Evolutionary conservation across 2,888 invertebrate genomes (phyloP).

Genomic region (Kuschelorhynchus macadamiae): DNA sequence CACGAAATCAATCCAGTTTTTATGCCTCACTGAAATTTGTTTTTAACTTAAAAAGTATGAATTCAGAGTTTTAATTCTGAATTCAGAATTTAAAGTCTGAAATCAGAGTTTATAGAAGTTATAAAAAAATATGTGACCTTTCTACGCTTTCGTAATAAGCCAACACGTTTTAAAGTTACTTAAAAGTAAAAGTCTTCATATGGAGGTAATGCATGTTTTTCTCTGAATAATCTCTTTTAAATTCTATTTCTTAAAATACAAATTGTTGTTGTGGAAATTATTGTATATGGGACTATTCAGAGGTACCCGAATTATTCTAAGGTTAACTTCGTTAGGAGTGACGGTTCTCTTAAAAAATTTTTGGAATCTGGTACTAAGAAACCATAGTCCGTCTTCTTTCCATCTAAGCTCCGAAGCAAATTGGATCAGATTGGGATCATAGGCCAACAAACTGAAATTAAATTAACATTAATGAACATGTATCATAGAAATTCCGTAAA

Average conservation of each 20-base stretch:
- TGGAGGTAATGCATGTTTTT: neutral
- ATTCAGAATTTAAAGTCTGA: too few relatives aligned
- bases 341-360: conserved; percentile 82
- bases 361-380: conserved; percentile 83
- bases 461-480: too few relatives aligned
- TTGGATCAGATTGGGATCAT: conserved; percentile 80
- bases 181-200: too few relatives aligned
- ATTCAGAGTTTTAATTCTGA: too few relatives aligned
- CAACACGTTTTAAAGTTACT: too few relatives aligned
- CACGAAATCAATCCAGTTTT: too few relatives aligned
- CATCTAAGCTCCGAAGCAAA: conserved; percentile 84
- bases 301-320: conserved; percentile 76
- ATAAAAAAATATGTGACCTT: too few relatives aligned
- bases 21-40: too few relatives aligned
- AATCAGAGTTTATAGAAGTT: too few relatives aligned
- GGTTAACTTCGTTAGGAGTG: conserved; percentile 78
- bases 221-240: neutral
- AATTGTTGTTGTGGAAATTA: conserved; percentile 50
- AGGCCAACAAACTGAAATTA: conserved; percentile 76
- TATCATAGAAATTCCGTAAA: too few relatives aligned
- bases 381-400: conserved; percentile 79
- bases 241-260: conserved; percentile 46
- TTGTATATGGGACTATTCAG: conserved; percentile 18
- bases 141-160: too few relatives aligned
- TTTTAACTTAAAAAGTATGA: too few relatives aligned